Conservation (phyloP, 2,888 invertebrate genomes). For the Neuroscelio doddi region DNA sequence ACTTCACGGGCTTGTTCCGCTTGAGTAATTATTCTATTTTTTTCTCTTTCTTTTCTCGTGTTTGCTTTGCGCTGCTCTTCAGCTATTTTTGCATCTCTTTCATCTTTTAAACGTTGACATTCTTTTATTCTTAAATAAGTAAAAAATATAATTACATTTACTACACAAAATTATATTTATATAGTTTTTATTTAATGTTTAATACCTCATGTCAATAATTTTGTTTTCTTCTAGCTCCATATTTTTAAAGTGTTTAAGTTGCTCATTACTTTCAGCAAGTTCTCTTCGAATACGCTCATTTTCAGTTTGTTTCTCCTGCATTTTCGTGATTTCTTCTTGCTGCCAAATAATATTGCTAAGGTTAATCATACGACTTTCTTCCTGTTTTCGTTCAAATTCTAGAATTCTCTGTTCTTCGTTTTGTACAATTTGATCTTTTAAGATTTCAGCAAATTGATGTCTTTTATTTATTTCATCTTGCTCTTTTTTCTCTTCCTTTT, state of each 20-base stretch:
- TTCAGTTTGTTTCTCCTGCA: slow-evolving; percentile 62
- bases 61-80: slow-evolving; percentile 75
- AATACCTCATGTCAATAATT: slow-evolving; percentile 77
- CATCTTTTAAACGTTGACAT: slow-evolving; percentile 78
- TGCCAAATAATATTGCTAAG: slow-evolving; percentile 78
- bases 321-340: slow-evolving; percentile 77
- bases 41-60: slow-evolving; percentile 78
- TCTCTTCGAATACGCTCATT: slow-evolving; percentile 56
- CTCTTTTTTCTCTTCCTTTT: slow-evolving; percentile 76
- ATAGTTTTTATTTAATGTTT: not conserved
- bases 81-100: slow-evolving; percentile 75
- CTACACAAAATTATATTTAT: not conserved
- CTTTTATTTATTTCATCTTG: slow-evolving; percentile 70
- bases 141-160: no score
- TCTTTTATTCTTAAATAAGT: slow-evolving; percentile 75
- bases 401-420: slow-evolving; percentile 74
- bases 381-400: slow-evolving; percentile 80
- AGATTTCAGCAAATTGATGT: slow-evolving; percentile 75
- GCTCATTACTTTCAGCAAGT: slow-evolving; percentile 74
- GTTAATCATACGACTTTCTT: slow-evolving; percentile 79
- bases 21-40: slow-evolving; percentile 54
- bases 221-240: slow-evolving; percentile 79
- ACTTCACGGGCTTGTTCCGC: slow-evolving; percentile 52
- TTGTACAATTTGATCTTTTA: slow-evolving; percentile 76
- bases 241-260: slow-evolving; percentile 76